These are phyloP conservation scores for Aproaerema taeniolella DNA, from an alignment of 2,888 invertebrate species.

Conservation along the genomic window DNA sequence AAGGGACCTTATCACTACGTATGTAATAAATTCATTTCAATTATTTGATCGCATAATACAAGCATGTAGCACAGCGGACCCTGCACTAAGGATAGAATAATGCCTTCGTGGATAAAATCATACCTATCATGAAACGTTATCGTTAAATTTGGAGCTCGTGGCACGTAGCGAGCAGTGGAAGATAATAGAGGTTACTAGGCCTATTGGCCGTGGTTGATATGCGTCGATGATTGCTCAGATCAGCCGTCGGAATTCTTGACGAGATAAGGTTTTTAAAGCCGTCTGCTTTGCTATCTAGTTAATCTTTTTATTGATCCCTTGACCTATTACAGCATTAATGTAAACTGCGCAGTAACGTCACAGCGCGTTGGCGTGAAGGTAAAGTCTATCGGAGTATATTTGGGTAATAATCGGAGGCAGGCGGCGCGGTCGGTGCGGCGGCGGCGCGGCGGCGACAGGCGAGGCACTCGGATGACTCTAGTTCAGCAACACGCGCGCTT, in stretches of 20 bases:
- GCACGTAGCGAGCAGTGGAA: slow-evolving; percentile 4
- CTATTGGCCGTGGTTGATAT: too few relatives aligned
- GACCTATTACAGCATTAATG: slow-evolving; percentile 46
- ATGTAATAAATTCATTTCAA: too few relatives aligned
- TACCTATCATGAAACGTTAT: too few relatives aligned
- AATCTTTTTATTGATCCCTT: slow-evolving; percentile 43
- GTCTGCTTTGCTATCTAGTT: slow-evolving; percentile 30
- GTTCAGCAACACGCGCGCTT: slow-evolving; percentile 34
- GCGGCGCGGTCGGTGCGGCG: slow-evolving; percentile 8
- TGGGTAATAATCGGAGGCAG: slow-evolving; percentile 16
- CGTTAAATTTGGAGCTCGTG: neutral
- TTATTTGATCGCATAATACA: too few relatives aligned
- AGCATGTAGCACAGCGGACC: too few relatives aligned
- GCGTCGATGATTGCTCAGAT: slow-evolving; percentile 4
- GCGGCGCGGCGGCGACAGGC: slow-evolving; percentile 1
- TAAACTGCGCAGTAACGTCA: slow-evolving; percentile 42
- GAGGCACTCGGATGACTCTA: too few relatives aligned
- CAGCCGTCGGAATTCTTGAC: slow-evolving; percentile 13
- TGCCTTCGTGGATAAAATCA: too few relatives aligned
- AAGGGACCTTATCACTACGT: too few relatives aligned
- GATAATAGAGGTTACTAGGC: slow-evolving; percentile 19
- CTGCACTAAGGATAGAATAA: too few relatives aligned
- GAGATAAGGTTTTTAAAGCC: slow-evolving; percentile 35
- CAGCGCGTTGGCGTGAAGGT: slow-evolving; percentile 21
- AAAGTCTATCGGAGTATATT: slow-evolving; percentile 27